Conservation (phyloP, 2,888 invertebrate genomes). For the Artemia sp. region DNA sequence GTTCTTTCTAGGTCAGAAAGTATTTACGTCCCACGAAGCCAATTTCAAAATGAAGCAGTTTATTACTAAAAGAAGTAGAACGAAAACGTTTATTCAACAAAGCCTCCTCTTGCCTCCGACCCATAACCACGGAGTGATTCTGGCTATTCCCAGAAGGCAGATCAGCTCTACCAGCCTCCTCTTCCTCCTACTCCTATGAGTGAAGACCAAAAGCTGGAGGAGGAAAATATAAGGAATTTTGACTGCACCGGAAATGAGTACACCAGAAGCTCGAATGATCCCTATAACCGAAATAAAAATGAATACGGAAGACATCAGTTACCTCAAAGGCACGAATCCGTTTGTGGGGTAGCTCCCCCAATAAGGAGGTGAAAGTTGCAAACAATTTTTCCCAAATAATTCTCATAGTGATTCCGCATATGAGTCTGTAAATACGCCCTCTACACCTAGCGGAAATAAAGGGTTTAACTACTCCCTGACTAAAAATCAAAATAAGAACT, state of each 20-base stretch:
- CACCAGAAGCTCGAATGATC: neutral
- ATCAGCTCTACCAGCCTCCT: conserved; percentile 2
- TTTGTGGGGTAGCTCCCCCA: conserved; percentile 18
- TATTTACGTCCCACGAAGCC: conserved; percentile 9
- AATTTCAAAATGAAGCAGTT: neutral
- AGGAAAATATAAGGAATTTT: neutral
- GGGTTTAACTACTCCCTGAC: neutral
- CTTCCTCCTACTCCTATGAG: conserved; percentile 7
- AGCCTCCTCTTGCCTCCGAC: neutral
- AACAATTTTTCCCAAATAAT: neutral
- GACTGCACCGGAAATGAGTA: neutral
- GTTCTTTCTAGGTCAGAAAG: neutral
- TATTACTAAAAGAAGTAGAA: neutral
- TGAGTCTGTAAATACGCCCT: neutral
- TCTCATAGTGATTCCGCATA: conserved; percentile 14
- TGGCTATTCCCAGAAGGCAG: neutral
- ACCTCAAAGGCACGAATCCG: conserved; percentile 16
- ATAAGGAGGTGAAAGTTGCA: conserved; percentile 2
- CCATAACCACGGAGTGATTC: neutral
- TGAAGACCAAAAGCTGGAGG: conserved; percentile 9
- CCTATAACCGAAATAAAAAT: neutral
- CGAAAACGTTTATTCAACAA: neutral
- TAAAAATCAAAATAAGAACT: neutral
- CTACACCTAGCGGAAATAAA: neutral
- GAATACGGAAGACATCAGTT: neutral